A percentile compares a stretch with the other conserved stretches of the same genome.
Evolutionary conservation across 1,140 invertebrate species (phyloP).

Genomic region (Drosophila serrata): DNA sequence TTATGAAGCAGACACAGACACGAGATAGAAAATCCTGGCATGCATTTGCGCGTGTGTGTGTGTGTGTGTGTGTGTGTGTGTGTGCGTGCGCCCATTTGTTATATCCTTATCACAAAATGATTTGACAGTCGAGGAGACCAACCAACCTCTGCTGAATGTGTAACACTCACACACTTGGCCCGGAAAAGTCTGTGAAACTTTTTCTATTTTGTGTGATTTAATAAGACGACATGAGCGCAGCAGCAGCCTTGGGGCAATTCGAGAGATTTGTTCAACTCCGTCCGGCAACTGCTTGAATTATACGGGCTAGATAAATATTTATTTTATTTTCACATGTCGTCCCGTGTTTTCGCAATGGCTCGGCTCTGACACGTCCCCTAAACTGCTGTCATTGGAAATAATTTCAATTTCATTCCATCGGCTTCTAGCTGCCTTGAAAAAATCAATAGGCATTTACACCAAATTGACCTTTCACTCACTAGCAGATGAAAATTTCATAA

Average conservation of each 20-base stretch:
- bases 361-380: constrained; percentile 61
- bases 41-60: constrained; percentile 37
- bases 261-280: constrained; percentile 61
- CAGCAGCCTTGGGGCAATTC: constrained; percentile 40
- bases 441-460: constrained; percentile 67
- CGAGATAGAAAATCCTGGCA: constrained; percentile 43
- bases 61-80: constrained; percentile 24
- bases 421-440: not conserved
- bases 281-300: constrained; percentile 29
- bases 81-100: constrained; percentile 49
- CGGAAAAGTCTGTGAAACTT: constrained; percentile 19
- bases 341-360: not conserved
- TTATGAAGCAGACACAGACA: constrained; percentile 61
- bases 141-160: constrained; percentile 50
- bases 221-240: constrained; percentile 42
- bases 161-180: constrained; percentile 17
- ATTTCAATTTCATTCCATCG: constrained; percentile 69
- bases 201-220: constrained; percentile 55
- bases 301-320: constrained; percentile 68
- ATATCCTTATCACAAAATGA: constrained; percentile 79
- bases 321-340: constrained; percentile 62
- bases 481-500: constrained; percentile 48
- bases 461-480: constrained; percentile 52
- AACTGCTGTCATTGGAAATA: constrained; percentile 72
- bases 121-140: constrained; percentile 76